Base-by-base conservation (phyloP, 2,113 vertebrate species). In the Vidua chalybeata region DNA sequence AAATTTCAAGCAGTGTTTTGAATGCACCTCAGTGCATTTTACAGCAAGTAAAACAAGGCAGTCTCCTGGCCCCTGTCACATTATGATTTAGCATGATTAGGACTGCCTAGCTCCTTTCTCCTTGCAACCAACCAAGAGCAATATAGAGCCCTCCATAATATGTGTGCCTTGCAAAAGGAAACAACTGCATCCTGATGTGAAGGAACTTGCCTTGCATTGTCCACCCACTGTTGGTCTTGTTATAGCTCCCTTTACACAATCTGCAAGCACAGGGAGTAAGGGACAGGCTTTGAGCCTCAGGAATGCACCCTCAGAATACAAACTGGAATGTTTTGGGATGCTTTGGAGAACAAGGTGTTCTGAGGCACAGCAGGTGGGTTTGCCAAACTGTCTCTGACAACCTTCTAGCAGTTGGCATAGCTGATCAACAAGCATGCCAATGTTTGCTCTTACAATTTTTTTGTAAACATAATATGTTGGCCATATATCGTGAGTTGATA, bases 241-340 rank as follows among this genome's bases (percentile, higher is more conserved):
- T 46, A 4, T 7, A 43, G 17, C 33, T n/a, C 33, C 0, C 0
- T 39, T 82, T 27, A 17, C 17, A n/a, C 16, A 22, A 15, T 39
- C n/a, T 66, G 54, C 24, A 62, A 45, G 26, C 46, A 28, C 55
- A 41, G 37, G 54, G 28, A 12, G 28, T 18, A 20, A 78, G 11
- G 8, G 2, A 22, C 37, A 41, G 64, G 8, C 28, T 54, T 14
- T 54, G 49, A 64, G 19, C 56, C 46, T 49, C 12, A n/a, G 48
- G 43, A 46, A 43, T 67, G 13, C 11, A 22, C 31, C 14, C 27
- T 54, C 48, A 51, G 49, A 35, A 35, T 68, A 16, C 16, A n/a
- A 9, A 18, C 4, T 10, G 35, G 39, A 68, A 28, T 39, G 35
- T 20, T 63, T 33, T 12, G 30, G 43, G 49, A 49, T n/a, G 39